phyloP scores from a whole-genome alignment of 2,797 vertebrate species.

The Furcifer pardalis region DNA sequence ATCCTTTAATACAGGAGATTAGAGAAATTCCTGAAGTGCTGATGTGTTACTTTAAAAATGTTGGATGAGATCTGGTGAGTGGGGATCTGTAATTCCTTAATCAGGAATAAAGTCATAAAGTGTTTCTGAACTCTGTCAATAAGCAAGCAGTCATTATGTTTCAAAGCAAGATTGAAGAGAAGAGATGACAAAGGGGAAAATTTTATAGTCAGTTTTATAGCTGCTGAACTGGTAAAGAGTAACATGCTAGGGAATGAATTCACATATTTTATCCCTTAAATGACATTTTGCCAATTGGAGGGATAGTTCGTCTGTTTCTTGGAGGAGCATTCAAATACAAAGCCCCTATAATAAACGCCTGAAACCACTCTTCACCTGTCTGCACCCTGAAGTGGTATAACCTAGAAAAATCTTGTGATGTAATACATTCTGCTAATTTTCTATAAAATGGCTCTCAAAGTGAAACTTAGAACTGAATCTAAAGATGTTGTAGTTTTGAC shows the following conservation, averaged over 20 bases:
- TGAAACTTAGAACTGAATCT: neutral
- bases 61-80: too few species aligned
- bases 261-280: neutral
- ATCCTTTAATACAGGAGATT: too few species aligned
- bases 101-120: too few species aligned
- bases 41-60: too few species aligned
- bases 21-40: too few species aligned
- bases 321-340: neutral
- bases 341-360: neutral
- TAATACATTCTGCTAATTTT: neutral
- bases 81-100: too few species aligned
- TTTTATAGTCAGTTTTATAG: neutral
- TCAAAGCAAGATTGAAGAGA: neutral
- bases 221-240: neutral
- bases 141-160: too few species aligned
- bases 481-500: neutral
- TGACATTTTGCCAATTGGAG: too few species aligned
- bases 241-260: neutral
- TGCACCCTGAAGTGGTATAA: neutral
- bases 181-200: neutral
- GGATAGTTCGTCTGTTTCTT: neutral
- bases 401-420: neutral
- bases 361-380: too few species aligned
- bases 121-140: too few species aligned
- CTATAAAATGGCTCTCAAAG: neutral